These are phyloP conservation scores for Pseudobourletiella spinata DNA, from an alignment of 1,140 invertebrate species.

Conservation along the genomic window DNA sequence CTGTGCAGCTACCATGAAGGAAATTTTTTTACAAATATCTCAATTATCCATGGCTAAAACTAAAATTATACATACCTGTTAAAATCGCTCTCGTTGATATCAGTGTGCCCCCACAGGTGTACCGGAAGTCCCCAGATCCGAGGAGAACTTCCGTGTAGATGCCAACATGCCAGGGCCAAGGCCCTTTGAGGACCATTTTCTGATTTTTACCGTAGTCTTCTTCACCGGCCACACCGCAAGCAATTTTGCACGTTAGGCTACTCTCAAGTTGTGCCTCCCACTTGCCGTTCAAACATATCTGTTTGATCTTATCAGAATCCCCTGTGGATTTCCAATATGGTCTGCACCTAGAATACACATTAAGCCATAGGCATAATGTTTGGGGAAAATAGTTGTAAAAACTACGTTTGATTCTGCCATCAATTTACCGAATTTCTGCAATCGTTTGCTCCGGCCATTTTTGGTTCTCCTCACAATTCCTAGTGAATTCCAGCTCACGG, in stretches of 20 bases:
- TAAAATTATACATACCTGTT: neutral
- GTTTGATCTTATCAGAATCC: neutral
- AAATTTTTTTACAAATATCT: neutral
- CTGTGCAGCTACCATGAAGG: neutral
- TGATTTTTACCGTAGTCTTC: neutral
- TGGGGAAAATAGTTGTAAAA: neutral
- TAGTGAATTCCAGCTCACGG: neutral
- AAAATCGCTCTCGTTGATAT: neutral
- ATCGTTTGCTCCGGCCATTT: neutral
- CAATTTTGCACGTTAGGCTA: neutral
- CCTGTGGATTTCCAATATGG: neutral
- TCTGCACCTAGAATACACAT: neutral
- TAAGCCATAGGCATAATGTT: neutral
- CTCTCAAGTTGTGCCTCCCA: neutral
- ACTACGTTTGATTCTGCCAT: neutral
- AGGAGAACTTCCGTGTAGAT: neutral
- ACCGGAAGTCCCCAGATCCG: neutral
- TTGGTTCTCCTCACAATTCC: neutral
- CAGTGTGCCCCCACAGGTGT: neutral
- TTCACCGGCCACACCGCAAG: neutral
- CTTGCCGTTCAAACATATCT: neutral
- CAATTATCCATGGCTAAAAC: too few species aligned
- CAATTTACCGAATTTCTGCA: neutral
- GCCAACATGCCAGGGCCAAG: neutral
- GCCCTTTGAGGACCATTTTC: neutral